A percentile compares a stretch with the other conserved stretches of the same genome.
phyloP scores from a whole-genome alignment of 2,888 invertebrate species.

The Scotopteryx bipunctaria region DNA sequence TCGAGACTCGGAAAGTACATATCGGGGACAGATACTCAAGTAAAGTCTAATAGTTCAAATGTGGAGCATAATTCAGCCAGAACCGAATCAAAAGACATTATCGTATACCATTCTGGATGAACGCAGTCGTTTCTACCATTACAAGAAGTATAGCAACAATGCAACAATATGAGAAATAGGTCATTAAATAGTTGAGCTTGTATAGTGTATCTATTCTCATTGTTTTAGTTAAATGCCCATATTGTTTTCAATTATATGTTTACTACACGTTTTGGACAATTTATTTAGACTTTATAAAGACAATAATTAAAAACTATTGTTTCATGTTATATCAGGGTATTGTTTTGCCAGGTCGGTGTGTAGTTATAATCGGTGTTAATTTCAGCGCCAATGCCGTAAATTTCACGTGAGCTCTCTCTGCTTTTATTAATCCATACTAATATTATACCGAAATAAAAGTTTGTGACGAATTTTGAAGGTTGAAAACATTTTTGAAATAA shows the following conservation, averaged over 20 bases:
- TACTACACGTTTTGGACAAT: too few species aligned
- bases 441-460: too few species aligned
- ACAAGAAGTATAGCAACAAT: neutral
- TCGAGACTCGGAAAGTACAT: constrained; percentile 1
- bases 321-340: too few species aligned
- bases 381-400: neutral
- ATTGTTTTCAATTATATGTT: too few species aligned
- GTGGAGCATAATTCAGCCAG: constrained; percentile 23
- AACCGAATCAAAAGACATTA: constrained; percentile 23
- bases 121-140: constrained; percentile 45
- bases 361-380: constrained; percentile 9
- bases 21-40: neutral
- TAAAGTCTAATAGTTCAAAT: constrained; percentile 15
- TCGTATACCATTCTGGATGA: constrained; percentile 57
- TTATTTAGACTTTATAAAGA: too few species aligned
- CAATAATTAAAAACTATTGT: too few species aligned
- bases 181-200: neutral
- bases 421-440: too few species aligned
- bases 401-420: constrained; percentile 1
- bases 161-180: too few species aligned
- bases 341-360: constrained; percentile 6
- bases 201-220: too few species aligned
- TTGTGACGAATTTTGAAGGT: too few species aligned
- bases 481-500: too few species aligned
- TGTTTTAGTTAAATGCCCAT: too few species aligned